A percentile compares a stretch with the other conserved stretches of the same genome.
Conservation (phyloP, 2,113 vertebrate species). For the Naja naja region DNA sequence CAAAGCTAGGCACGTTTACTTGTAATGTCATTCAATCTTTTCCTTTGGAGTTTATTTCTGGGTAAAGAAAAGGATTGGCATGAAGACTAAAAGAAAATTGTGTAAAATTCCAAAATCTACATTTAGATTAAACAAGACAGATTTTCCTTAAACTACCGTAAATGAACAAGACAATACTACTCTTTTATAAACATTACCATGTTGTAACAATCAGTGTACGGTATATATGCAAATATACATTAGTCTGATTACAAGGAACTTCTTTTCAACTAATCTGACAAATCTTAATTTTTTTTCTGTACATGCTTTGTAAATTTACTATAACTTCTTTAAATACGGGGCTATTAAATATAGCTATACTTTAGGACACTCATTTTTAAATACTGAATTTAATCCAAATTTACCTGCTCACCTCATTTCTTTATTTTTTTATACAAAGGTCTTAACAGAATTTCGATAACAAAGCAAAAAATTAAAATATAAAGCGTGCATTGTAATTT, state of each 20-base stretch:
- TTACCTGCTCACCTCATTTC: constrained; percentile 20
- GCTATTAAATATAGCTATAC: not conserved
- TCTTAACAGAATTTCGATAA: constrained; percentile 53
- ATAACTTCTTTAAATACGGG: not conserved
- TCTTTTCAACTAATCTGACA: not conserved
- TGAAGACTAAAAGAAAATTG: not conserved
- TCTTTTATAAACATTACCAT: not conserved
- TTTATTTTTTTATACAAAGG: constrained; percentile 47
- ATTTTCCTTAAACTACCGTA: not conserved
- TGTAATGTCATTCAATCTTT: not conserved
- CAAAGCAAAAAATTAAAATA: constrained; percentile 61
- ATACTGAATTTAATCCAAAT: not conserved
- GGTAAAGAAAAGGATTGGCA: not conserved
- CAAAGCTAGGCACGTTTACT: not conserved
- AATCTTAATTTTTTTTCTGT: not conserved
- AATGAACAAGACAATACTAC: not conserved
- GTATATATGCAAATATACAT: not conserved
- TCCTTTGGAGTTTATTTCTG: not conserved
- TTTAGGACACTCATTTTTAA: constrained; percentile 13
- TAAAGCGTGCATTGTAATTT: constrained; percentile 56
- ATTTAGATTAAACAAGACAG: not conserved
- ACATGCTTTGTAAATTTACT: not conserved
- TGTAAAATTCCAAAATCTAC: not conserved
- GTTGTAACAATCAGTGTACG: rapidly evolving
- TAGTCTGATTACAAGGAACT: not conserved